Evolutionary conservation across 2,888 invertebrate species (phyloP).

Genomic region (Eupithecia centaureata): DNA sequence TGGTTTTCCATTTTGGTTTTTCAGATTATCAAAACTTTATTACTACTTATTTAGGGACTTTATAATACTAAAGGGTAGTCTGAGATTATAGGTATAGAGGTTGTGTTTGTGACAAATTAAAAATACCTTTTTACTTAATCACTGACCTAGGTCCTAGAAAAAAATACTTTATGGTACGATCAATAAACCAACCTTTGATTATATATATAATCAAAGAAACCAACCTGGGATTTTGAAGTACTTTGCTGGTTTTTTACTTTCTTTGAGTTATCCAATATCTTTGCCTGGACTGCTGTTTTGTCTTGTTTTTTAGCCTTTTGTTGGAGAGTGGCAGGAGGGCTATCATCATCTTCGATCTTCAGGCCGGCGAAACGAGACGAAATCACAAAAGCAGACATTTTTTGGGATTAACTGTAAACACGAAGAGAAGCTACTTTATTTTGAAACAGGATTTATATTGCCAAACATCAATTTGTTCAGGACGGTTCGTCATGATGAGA

Average conservation of each 20-base stretch:
- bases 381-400: slow-evolving; percentile 87
- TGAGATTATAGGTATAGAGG: too few species aligned
- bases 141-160: too few species aligned
- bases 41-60: too few species aligned
- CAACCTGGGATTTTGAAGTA: slow-evolving; percentile 63
- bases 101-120: too few species aligned
- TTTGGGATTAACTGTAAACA: slow-evolving; percentile 23
- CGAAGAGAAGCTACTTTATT: not conserved
- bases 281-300: slow-evolving; percentile 53
- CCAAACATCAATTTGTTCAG: not conserved
- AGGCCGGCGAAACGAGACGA: slow-evolving; percentile 90
- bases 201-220: too few species aligned
- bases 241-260: slow-evolving; percentile 52
- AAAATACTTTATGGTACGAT: too few species aligned
- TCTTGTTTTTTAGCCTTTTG: slow-evolving; percentile 73
- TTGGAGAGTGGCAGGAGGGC: slow-evolving; percentile 52
- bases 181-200: too few species aligned
- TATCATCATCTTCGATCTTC: slow-evolving; percentile 89
- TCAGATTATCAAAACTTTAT: too few species aligned
- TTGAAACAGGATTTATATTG: not conserved
- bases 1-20: too few species aligned
- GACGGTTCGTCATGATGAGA: not conserved
- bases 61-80: too few species aligned
- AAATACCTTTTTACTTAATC: too few species aligned
- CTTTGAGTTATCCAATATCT: slow-evolving; percentile 68